Conservation (phyloP, 2,888 invertebrate species). For the Cephus runcator region DNA sequence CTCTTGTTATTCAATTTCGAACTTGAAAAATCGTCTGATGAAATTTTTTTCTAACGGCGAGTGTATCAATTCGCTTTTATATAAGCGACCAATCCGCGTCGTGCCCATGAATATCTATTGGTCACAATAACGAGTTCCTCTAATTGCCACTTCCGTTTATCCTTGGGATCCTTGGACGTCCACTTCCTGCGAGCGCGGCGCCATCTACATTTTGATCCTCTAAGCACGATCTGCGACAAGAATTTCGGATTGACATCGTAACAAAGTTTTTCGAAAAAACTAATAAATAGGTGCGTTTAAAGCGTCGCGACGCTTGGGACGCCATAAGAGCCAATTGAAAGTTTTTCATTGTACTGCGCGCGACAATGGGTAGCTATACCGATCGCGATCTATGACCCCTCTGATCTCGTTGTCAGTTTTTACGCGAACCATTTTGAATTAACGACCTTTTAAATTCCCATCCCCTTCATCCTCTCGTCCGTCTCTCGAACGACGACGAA, state of each 20-base stretch:
- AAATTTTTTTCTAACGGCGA: not conserved
- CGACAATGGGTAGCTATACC: not conserved
- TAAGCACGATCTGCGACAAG: not conserved
- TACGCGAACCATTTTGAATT: not conserved
- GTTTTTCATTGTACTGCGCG: not conserved
- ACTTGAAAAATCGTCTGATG: constrained; percentile 29
- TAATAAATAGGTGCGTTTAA: not conserved
- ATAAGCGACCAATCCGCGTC: not conserved
- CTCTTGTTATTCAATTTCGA: constrained; percentile 36
- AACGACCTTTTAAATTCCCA: not conserved
- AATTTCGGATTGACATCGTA: not conserved
- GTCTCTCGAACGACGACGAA: not conserved
- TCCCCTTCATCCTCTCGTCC: not conserved
- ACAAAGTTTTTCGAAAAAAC: not conserved
- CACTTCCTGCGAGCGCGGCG: not conserved
- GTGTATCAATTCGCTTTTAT: not conserved
- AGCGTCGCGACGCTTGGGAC: not conserved
- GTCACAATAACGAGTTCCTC: not conserved
- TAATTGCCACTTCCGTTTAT: not conserved
- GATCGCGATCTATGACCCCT: not conserved
- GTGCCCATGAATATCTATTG: not conserved
- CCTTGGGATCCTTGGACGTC: not conserved
- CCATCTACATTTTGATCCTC: not conserved
- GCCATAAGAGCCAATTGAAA: not conserved
- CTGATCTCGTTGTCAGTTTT: not conserved